Conservation (phyloP, 2,888 invertebrate genomes). For the Ophion ventricosus region DNA sequence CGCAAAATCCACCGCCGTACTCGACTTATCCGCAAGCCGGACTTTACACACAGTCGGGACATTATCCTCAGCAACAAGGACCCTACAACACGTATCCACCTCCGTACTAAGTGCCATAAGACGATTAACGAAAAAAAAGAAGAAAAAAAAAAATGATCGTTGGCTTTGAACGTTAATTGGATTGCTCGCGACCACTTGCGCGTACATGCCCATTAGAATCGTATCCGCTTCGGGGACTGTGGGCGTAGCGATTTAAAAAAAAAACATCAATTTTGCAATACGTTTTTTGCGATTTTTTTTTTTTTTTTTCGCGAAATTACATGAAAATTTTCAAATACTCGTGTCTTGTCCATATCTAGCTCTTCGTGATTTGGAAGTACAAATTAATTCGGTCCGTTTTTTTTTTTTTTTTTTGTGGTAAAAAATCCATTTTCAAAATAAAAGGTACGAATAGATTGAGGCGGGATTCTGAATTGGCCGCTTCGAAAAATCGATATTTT, state of each 20-base stretch:
- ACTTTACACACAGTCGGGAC: constrained; percentile 72
- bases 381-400: too few relatives aligned
- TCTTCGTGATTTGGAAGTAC: background rate
- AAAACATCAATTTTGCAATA: background rate
- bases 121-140: background rate
- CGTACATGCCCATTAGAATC: background rate
- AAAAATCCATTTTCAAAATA: too few relatives aligned
- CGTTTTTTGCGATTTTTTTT: too few relatives aligned
- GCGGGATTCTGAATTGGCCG: too few relatives aligned
- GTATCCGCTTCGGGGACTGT: background rate
- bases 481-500: too few relatives aligned
- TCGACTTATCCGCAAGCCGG: constrained; percentile 74
- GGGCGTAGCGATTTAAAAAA: background rate
- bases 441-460: too few relatives aligned
- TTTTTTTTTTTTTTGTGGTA: too few relatives aligned
- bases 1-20: constrained; percentile 80
- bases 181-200: background rate
- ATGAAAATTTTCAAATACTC: background rate
- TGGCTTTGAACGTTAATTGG: background rate
- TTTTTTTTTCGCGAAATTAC: background rate
- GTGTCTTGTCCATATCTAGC: background rate
- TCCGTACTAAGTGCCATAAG: constrained; percentile 67
- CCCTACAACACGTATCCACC: constrained; percentile 76
- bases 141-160: background rate
- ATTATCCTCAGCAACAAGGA: constrained; percentile 74